Evolutionary conservation across 2,113 vertebrate genomes (phyloP).

Genomic region (Genyomyrus donnyi): DNA sequence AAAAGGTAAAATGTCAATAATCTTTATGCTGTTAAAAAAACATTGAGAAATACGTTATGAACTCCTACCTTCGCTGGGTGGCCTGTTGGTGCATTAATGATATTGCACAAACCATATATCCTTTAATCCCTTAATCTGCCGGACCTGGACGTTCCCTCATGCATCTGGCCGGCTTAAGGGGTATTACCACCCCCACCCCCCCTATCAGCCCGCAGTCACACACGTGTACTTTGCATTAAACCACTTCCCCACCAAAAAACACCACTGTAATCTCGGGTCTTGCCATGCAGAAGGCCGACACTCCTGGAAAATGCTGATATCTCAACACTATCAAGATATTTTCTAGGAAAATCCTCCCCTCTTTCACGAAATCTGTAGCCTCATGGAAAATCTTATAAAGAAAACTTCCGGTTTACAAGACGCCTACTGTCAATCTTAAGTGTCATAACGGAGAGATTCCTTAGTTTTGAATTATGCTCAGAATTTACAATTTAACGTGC

Average conservation of each 20-base stretch:
- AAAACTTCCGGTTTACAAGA: neutral
- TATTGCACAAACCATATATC: constrained; percentile 34
- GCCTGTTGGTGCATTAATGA: constrained; percentile 30
- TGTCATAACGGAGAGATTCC: neutral
- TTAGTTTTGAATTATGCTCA: neutral
- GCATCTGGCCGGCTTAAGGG: constrained; percentile 26
- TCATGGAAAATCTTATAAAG: neutral
- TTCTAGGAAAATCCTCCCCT: neutral
- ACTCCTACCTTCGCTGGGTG: neutral
- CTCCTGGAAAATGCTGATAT: neutral
- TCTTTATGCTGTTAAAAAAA: neutral
- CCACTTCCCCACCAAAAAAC: neutral
- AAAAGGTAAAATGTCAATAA: neutral
- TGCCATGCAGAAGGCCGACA: neutral
- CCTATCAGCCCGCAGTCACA: neutral
- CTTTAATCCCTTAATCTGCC: constrained; percentile 44
- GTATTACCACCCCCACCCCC: neutral
- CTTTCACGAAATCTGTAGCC: neutral
- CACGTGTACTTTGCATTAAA: neutral
- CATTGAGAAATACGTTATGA: neutral
- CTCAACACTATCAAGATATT: neutral
- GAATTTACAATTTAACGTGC: neutral
- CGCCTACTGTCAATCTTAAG: neutral
- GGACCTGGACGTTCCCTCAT: constrained; percentile 28
- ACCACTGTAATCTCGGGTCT: neutral